Evolutionary conservation across 2,888 invertebrate species (phyloP), one percentile per base, ranked within the genome.

Genomic region (Minunthozetes semirufus): DNA sequence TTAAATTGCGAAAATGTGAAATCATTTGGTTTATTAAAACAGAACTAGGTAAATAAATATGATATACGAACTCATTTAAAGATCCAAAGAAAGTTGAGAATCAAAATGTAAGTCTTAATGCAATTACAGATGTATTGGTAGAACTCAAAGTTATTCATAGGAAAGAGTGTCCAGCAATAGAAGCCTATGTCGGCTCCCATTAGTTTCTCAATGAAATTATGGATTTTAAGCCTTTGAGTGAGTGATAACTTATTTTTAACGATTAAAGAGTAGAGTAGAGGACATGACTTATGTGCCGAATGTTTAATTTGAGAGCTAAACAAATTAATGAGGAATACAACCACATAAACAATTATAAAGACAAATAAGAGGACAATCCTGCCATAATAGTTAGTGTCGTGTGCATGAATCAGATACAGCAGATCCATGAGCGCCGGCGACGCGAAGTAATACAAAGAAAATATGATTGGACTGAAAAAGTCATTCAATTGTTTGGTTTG

Each of bases 61-160:
- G n/a, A n/a, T n/a, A n/a, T n/a, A n/a, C n/a, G n/a, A n/a, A n/a
- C n/a, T n/a, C n/a, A n/a, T n/a, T n/a, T n/a, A n/a, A n/a, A n/a
- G n/a, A n/a, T n/a, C n/a, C n/a, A n/a, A n/a, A n/a, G n/a, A n/a
- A n/a, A n/a, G n/a, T n/a, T n/a, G n/a, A n/a, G n/a, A n/a, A n/a
- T n/a, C n/a, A n/a, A n/a, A n/a, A n/a, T n/a, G 33, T 63, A 63
- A 17, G 3, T 33, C 11, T 0, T 6, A 3, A 19, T 6, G 2
- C 33, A 33, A n/a, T 19, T 19, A 15, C 33, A 4, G 2, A 33
- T 3, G 17, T 63, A 63, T 8, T 25, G 4, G 33, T 33, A 63
- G 33, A 63, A 63, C 63, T 63, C 33, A 33, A 17, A 63, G 9
- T 63, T 63, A 33, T 5, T 63, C 63, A 63, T 33, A 5, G 63